Evolutionary conservation across 2,888 invertebrate species (phyloP), one percentile per base, ranked within the genome.

Genomic region (Barypeithes pellucidus): DNA sequence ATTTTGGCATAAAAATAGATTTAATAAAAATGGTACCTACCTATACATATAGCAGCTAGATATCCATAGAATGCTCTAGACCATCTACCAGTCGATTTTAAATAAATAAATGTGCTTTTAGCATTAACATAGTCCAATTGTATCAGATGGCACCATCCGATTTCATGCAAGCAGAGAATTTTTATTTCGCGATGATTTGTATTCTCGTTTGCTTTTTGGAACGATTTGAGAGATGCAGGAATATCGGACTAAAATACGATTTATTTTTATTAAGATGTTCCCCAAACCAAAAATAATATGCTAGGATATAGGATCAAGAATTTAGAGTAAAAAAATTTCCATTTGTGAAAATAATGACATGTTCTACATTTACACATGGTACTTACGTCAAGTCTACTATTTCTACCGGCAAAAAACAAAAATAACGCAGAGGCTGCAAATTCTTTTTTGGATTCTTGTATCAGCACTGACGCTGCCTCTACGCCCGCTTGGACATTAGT

Each of bases 71-170:
- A 91, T 73, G 88, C 88, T 79, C 89, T 88, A 29, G 91, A 91
- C 91, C 92, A 92, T 77, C 90, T 87, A 45, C 91, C 91, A 68
- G 89, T 88, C 61, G 87, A 86, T 76, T 88, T 89, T 57, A 92
- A 84, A 77, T 88, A 88, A 9, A 85, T 80, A 78, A 91, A 90
- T 39, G 88, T 88, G 52, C 81, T 82, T 78, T 87, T 86, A 2
- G 90, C 88, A 74, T 88, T 86, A 16, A 83, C 82, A 85, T 89
- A 92, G 78, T 90, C 88, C 72, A 92, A 84, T 73, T 88, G 88
- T 76, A 92, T 89, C 45, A 92, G 81, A 79, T 90, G 88, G 80
- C 91, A 91, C 92, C 92, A 92, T 61, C 90, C 91, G 61, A 91
- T 89, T 84, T 92, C 91, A 76, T 87, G 87, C 22, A 85, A 77